Percentiles rank a stretch among this genome's conserved stretches.
These are phyloP conservation scores for Lasius fuliginosus DNA, from an alignment of 2,888 invertebrate species.

Conservation along the genomic window DNA sequence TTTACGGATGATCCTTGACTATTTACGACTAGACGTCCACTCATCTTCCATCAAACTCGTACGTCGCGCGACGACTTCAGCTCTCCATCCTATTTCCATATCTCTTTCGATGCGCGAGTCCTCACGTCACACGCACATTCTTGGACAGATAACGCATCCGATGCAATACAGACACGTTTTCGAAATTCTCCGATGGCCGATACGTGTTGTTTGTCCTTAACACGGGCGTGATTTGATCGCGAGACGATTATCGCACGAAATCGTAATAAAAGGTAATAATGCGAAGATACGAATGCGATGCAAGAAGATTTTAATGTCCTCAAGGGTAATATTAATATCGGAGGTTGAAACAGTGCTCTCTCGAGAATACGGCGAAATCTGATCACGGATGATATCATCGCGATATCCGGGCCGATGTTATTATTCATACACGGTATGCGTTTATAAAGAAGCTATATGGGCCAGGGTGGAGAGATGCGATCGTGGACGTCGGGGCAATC, in stretches of 20 bases:
- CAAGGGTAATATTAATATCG: constrained; percentile 69
- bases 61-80: constrained; percentile 48
- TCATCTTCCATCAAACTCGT: constrained; percentile 68
- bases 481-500: constrained; percentile 78
- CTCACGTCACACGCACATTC: constrained; percentile 64
- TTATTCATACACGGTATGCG: constrained; percentile 72
- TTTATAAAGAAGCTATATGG: constrained; percentile 70
- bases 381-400: constrained; percentile 76
- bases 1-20: constrained; percentile 73
- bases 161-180: neutral
- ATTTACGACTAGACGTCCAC: constrained; percentile 71
- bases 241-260: constrained; percentile 17
- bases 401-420: constrained; percentile 65
- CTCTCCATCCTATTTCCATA: constrained; percentile 70
- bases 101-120: constrained; percentile 66
- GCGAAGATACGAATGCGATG: constrained; percentile 59
- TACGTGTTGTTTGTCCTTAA: constrained; percentile 15
- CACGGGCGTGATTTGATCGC: neutral
- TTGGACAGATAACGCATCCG: constrained; percentile 58
- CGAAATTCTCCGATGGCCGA: neutral
- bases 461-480: constrained; percentile 70
- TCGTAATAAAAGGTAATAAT: constrained; percentile 52
- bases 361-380: constrained; percentile 70
- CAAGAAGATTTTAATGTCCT: constrained; percentile 70
- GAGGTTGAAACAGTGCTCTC: constrained; percentile 66